Evolutionary conservation across 2,888 invertebrate genomes (phyloP).

Genomic region (Megalurothrips usitatus): DNA sequence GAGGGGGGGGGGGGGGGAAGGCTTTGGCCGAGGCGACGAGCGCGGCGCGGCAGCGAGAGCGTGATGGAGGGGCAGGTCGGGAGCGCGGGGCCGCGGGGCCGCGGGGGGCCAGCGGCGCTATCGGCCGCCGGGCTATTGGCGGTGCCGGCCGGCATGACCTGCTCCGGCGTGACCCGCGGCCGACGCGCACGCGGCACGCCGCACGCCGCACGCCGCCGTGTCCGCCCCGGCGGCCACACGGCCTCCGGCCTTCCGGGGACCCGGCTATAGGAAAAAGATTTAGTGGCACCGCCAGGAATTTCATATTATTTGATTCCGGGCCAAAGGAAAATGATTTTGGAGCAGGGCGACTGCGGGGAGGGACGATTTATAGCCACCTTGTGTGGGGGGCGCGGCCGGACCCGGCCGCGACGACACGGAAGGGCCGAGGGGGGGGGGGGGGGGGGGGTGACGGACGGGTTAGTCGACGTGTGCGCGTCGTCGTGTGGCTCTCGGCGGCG

Average conservation of each 20-base stretch:
- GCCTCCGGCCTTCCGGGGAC: not conserved
- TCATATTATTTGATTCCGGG: conserved; percentile 11
- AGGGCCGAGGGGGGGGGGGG: not conserved
- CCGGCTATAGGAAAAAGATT: not conserved
- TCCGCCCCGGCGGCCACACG: too few relatives aligned
- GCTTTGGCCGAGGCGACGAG: too few relatives aligned
- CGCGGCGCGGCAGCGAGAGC: not conserved
- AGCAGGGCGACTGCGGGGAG: not conserved
- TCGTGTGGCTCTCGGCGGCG: too few relatives aligned
- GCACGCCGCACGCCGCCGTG: too few relatives aligned
- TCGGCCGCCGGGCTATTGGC: not conserved
- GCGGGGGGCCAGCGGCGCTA: too few relatives aligned
- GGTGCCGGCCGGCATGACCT: not conserved
- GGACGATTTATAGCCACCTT: not conserved
- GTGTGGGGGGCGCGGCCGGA: too few relatives aligned
- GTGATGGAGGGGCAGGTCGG: conserved; percentile 3
- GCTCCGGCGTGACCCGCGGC: not conserved
- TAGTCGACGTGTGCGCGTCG: too few relatives aligned
- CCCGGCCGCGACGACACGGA: not conserved
- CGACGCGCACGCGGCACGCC: too few relatives aligned
- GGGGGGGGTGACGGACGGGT: not conserved
- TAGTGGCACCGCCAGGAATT: not conserved
- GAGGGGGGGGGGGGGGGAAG: too few relatives aligned
- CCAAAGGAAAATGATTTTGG: not conserved
- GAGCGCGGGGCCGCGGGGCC: too few relatives aligned